Evolutionary conservation across 2,113 vertebrate genomes (phyloP), one percentile per base, ranked within the genome.

Genomic region (Circaetus gallicus): DNA sequence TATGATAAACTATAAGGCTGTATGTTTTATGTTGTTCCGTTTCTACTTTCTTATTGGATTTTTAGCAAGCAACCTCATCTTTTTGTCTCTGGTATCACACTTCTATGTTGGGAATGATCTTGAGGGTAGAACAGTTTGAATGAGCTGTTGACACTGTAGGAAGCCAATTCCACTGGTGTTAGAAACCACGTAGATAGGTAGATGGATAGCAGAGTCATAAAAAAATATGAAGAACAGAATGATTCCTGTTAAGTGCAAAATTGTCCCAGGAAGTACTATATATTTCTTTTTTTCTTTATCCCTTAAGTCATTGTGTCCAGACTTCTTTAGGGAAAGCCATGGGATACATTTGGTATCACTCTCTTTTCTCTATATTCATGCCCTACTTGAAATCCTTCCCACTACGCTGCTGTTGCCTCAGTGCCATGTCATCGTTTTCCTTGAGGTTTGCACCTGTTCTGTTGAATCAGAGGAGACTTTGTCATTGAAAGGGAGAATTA

Each of bases 121-220:
- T 34, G n/a, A 61, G 9, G 25, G 28, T 31, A 42, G n/a, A 66
- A 38, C 38, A 63, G 61, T 18, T 53, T 43, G 70, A 69, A 32
- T 21, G 26, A 83, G 45, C 50, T 74, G 40, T 53, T 70, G 47
- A 10, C 45, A 43, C 63, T 20, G 19, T 7, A 28, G 49, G 69
- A 59, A 82, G 20, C 50, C n/a, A 38, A 3, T 61, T 77, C 28
- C 12, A 65, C 36, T 8, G 32, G 40, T 58, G 69, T 45, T 40
- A 62, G 32, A 26, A 76, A 47, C 19, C 13, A 11, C 0, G 0
- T 7, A 36, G 36, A 24, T 16, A 40, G 32, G 24, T 16, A 24
- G 67, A 25, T 40, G 49, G 29, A 22, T 43, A 86, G 11, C 19
- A 49, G 31, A 77, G n/a, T 59, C 26, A 19, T 17, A 21, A 58